A percentile compares a stretch with the other conserved stretches of the same genome.
These are phyloP conservation scores for Rhamphomyia laevipes DNA, from an alignment of 2,888 invertebrate species.

Conservation along the genomic window DNA sequence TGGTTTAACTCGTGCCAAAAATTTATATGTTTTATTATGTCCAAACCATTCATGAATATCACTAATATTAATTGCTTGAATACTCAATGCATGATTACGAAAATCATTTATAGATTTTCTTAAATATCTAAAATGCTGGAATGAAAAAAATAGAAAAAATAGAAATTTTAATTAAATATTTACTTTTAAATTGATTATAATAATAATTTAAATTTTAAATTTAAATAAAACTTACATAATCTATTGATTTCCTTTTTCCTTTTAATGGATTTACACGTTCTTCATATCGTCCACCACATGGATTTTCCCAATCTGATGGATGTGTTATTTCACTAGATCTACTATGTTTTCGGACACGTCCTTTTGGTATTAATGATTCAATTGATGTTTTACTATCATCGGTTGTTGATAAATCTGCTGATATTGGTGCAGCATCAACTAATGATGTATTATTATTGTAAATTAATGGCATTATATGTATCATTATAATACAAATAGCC, in stretches of 20 bases:
- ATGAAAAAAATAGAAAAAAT: neutral
- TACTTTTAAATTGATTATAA: neutral
- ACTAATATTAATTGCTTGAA: slow-evolving; percentile 18
- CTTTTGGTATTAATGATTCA: neutral
- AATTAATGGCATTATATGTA: slow-evolving; percentile 9
- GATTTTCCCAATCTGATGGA: slow-evolving; percentile 29
- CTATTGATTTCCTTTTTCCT: neutral
- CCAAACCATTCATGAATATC: slow-evolving; percentile 20
- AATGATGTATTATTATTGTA: neutral
- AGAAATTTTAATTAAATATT: neutral
- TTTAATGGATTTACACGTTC: neutral
- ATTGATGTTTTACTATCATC: neutral
- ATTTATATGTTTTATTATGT: slow-evolving; percentile 23
- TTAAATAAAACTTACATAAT: neutral
- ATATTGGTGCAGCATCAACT: slow-evolving; percentile 2
- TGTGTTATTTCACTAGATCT: slow-evolving; percentile 7
- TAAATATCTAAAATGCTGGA: slow-evolving; percentile 6
- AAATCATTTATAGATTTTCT: neutral
- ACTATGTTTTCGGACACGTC: neutral
- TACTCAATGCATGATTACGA: neutral
- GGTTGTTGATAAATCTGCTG: slow-evolving; percentile 7
- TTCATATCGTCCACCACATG: slow-evolving; percentile 22
- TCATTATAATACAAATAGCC: slow-evolving; percentile 10
- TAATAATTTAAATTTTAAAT: neutral
- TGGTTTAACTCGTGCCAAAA: slow-evolving; percentile 25